Evolutionary conservation across 1,140 invertebrate genomes (phyloP), one percentile per base, ranked within the genome.

Genomic region (Heliconius himera): DNA sequence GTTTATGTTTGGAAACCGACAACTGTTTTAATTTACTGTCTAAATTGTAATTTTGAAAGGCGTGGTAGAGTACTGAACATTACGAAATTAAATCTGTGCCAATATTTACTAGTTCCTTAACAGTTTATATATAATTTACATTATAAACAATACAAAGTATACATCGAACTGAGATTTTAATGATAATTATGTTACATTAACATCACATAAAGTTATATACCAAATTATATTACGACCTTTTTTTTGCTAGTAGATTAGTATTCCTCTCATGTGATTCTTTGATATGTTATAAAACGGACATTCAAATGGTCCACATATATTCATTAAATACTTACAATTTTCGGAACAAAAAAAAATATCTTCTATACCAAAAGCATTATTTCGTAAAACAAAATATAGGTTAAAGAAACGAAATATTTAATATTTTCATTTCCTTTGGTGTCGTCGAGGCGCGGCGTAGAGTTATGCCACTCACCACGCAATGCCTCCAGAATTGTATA

Each of bases 41-140:
- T 81, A 82, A 80, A 83, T 81, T 86, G 66, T 82, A 73, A 74
- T 81, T 80, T 85, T 81, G 82, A 85, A 87, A 85, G 83, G 76
- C 80, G 56, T 49, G 74, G 51, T 26, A 41, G 13, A 66, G 2
- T 54, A 72, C 22, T 49, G 41, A 41, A 81, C 29, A 72, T 78
- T 36, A 46, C 41, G 71, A 78, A 73, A 60, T 56, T 16, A 73
- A 56, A 41, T 73, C n/a, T 73, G 20, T 60, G 54, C 54, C 54
- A 60, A 60, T 60, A 60, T 60, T 60, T 60, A 22, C 54, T 60
- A 11, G 54, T 60, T 60, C 9, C 54, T 9, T 22, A 60, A 60
- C 8, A 60, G 54, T 22, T 60, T 60, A 26, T 11, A 60, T 0
- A 60, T 22, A 60, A 60, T 60, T 60, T 22, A 22, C 8, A 22